Conservation (phyloP, 2,888 invertebrate species). For the Hyposoter didymator region DNA sequence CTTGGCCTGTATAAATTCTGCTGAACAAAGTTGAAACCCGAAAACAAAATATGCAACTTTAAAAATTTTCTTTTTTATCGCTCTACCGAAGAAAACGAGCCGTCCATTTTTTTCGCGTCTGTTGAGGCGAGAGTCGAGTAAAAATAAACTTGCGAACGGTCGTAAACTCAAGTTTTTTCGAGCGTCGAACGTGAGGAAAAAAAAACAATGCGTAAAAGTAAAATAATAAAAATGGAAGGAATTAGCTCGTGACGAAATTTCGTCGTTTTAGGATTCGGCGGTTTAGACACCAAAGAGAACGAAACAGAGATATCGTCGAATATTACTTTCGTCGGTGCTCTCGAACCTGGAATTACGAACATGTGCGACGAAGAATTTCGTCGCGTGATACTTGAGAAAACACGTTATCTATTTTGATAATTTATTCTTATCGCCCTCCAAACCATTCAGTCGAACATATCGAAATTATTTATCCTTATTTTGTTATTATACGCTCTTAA, state of each 20-base stretch:
- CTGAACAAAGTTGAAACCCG: too few species aligned
- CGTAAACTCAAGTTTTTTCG: not conserved
- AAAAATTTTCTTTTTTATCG: not conserved
- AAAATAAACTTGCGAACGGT: conserved; percentile 16
- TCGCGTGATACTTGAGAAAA: not conserved
- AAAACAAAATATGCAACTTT: not conserved
- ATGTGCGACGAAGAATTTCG: not conserved
- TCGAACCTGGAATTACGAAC: not conserved
- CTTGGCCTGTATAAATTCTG: not conserved
- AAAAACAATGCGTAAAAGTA: not conserved
- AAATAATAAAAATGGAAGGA: not conserved
- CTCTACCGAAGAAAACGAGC: not conserved
- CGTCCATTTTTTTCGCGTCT: not conserved
- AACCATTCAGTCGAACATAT: not conserved
- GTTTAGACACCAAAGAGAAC: not conserved
- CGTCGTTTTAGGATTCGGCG: too few species aligned
- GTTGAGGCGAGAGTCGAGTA: not conserved
- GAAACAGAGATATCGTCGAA: not conserved
- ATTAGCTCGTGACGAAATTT: not conserved
- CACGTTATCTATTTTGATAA: conserved; percentile 2
- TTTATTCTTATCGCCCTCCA: conserved; percentile 15
- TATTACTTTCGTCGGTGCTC: not conserved
- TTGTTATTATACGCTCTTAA: not conserved
- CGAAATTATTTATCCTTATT: not conserved
- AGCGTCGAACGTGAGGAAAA: too few species aligned